Conservation (phyloP, 2,113 vertebrate genomes). For the Bubo bubo region DNA sequence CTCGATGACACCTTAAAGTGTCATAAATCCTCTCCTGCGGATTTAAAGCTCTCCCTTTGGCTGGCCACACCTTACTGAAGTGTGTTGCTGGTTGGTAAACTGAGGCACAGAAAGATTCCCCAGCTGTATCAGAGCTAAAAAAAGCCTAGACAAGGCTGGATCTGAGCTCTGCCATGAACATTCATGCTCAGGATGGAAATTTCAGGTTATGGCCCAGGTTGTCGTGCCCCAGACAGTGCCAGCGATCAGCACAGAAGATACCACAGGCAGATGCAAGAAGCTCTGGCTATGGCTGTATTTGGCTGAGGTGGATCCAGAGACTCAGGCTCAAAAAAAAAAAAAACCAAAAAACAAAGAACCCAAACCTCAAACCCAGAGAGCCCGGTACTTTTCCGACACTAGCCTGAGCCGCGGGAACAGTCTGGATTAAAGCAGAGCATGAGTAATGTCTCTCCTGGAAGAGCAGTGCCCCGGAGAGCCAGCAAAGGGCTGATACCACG, state of each 20-base stretch:
- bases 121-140: background rate
- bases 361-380: background rate
- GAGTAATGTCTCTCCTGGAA: conserved; percentile 48
- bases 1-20: background rate
- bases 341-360: background rate
- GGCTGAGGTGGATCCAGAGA: background rate
- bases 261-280: background rate
- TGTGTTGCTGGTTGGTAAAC: accelerated
- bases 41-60: background rate
- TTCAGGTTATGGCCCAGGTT: accelerated
- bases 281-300: accelerated
- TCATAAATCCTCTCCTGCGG: background rate
- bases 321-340: background rate
- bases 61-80: accelerated
- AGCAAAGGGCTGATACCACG: background rate
- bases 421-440: conserved; percentile 48
- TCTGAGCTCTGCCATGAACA: background rate
- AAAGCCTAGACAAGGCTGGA: accelerated
- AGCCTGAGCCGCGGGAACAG: conserved; percentile 15
- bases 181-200: accelerated
- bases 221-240: accelerated
- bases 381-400: conserved; percentile 8
- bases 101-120: background rate
- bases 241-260: accelerated
- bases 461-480: conserved; percentile 42